A percentile compares a stretch with the other conserved stretches of the same genome.
These are phyloP conservation scores for Aphaenogaster rudis DNA, from an alignment of 1,140 invertebrate species.

Conservation along the genomic window DNA sequence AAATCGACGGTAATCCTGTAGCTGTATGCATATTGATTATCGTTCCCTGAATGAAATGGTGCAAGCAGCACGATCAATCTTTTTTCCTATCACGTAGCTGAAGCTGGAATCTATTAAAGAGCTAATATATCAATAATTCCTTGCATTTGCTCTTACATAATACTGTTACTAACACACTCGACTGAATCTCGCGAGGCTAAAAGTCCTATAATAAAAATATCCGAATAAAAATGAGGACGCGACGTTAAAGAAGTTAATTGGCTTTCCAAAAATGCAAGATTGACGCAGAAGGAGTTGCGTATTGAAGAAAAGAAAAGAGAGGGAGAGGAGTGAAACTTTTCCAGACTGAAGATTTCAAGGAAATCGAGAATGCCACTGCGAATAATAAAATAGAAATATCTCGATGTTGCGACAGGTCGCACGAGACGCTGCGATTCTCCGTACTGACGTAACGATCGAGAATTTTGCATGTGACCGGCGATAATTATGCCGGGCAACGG, in stretches of 20 bases:
- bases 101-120: conserved; percentile 22
- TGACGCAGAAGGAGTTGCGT: neutral
- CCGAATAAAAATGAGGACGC: neutral
- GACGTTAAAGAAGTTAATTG: conserved; percentile 2
- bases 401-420: neutral
- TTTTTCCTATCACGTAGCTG: conserved; percentile 28
- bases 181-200: neutral
- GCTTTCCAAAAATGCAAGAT: neutral
- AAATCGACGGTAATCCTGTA: conserved; percentile 54
- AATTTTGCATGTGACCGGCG: neutral
- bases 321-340: neutral
- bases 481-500: conserved; percentile 25
- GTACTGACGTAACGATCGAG: neutral
- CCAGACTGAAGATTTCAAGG: neutral
- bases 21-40: conserved; percentile 59
- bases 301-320: neutral
- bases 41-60: conserved; percentile 49
- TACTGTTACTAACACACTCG: neutral
- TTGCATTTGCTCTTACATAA: conserved; percentile 24
- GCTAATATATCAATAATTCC: conserved; percentile 41
- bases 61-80: conserved; percentile 48
- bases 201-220: conserved; percentile 15
- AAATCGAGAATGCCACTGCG: neutral
- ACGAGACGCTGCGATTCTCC: neutral
- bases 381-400: neutral